Conservation (phyloP, 2,113 vertebrate genomes). For the Channa maculata region DNA sequence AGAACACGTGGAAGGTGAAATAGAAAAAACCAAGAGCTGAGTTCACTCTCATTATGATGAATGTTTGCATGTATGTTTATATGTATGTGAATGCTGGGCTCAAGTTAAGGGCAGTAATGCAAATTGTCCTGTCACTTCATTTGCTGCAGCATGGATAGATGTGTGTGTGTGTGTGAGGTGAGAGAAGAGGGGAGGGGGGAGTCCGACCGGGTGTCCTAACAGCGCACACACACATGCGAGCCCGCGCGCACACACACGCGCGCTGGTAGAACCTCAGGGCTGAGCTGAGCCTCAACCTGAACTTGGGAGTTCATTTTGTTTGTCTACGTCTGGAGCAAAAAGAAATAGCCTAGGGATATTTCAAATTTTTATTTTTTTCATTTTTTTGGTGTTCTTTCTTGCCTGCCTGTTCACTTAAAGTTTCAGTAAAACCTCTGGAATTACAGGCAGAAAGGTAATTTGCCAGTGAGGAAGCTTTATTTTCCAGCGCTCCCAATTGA, state of each 20-base stretch:
- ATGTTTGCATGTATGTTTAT: conserved; percentile 16
- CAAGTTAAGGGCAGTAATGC: conserved; percentile 59
- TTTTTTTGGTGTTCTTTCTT: conserved; percentile 16
- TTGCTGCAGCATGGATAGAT: conserved; percentile 59
- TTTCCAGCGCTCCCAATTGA: conserved; percentile 65
- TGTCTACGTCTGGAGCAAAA: conserved; percentile 70
- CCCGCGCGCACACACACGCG: conserved; percentile 29
- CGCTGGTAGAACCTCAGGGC: conserved; percentile 67
- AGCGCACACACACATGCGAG: neutral
- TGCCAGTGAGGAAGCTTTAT: conserved; percentile 66
- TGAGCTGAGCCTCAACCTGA: conserved; percentile 78
- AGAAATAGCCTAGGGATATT: conserved; percentile 70
- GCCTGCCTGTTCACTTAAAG: conserved; percentile 69
- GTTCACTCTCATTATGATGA: conserved; percentile 36
- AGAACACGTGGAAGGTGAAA: conserved; percentile 65
- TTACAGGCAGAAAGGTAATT: conserved; percentile 80
- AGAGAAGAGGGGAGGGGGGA: conserved; percentile 46
- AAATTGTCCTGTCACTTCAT: conserved; percentile 79
- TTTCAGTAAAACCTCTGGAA: conserved; percentile 68
- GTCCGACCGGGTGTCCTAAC: conserved; percentile 51
- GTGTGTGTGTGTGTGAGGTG: conserved; percentile 48
- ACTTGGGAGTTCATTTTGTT: conserved; percentile 79
- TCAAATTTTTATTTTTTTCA: conserved; percentile 25
- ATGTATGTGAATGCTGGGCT: conserved; percentile 25
- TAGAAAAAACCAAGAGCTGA: conserved; percentile 34